phyloP scores from a whole-genome alignment of 2,888 invertebrate species.

The Nephrocerus scutellatus region DNA sequence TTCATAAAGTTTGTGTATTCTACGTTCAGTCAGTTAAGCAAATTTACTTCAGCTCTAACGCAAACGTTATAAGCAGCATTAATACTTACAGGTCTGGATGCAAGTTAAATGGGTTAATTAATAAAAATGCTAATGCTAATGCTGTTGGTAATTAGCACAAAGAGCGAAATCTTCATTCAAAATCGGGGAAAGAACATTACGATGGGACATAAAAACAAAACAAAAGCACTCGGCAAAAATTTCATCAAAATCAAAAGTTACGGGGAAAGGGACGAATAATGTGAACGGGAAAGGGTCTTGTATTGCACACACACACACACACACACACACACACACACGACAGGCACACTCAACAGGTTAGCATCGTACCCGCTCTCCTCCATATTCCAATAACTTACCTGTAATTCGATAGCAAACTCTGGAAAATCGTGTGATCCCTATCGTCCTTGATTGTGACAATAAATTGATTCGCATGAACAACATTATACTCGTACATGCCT shows the following conservation, averaged over 20 bases:
- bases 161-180: too few relatives aligned
- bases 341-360: neutral
- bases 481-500: conserved; percentile 79
- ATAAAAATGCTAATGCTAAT: too few relatives aligned
- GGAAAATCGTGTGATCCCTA: conserved; percentile 63
- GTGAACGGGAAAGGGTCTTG: neutral
- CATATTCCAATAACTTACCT: conserved; percentile 57
- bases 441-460: conserved; percentile 75
- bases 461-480: conserved; percentile 80
- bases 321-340: conserved; percentile 3
- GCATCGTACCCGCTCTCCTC: neutral
- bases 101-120: too few relatives aligned
- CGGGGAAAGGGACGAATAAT: neutral
- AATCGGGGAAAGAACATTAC: too few relatives aligned
- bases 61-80: too few relatives aligned
- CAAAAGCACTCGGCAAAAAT: too few relatives aligned
- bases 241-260: conserved; percentile 2
- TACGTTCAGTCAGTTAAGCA: too few relatives aligned
- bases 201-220: too few relatives aligned
- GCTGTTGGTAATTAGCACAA: too few relatives aligned
- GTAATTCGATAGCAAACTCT: conserved; percentile 70
- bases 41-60: too few relatives aligned
- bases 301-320: conserved; percentile 7
- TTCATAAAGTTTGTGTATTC: too few relatives aligned
- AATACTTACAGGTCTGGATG: too few relatives aligned